Evolutionary conservation across 2,113 vertebrate species (phyloP).

Genomic region (Heterocephalus glaber): DNA sequence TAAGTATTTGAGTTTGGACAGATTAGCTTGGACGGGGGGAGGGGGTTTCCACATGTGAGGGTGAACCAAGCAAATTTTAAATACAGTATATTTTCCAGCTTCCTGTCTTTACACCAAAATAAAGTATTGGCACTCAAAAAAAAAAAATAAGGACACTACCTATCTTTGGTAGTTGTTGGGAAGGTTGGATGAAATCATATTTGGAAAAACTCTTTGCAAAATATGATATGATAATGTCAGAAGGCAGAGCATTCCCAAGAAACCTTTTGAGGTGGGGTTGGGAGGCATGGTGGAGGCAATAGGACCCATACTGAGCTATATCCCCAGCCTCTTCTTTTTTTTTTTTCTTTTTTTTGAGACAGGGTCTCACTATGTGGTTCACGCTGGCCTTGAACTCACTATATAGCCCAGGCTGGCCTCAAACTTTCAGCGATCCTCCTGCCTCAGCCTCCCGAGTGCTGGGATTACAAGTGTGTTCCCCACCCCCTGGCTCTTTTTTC

Average conservation of each 20-base stretch:
- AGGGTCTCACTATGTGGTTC: background rate
- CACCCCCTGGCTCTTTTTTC: background rate
- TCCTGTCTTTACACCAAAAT: too few species aligned
- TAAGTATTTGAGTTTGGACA: too few species aligned
- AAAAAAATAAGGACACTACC: background rate
- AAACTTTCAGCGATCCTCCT: background rate
- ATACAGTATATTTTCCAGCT: too few species aligned
- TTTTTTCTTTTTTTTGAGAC: background rate
- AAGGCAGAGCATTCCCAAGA: background rate
- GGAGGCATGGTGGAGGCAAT: background rate
- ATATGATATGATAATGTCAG: background rate
- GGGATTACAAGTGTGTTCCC: background rate
- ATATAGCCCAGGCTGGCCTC: background rate
- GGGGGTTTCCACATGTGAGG: too few species aligned
- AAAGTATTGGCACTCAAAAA: too few species aligned
- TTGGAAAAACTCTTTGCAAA: conserved; percentile 1
- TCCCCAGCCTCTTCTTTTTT: background rate
- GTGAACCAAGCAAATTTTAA: too few species aligned
- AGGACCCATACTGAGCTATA: background rate
- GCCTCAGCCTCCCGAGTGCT: background rate
- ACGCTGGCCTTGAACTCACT: background rate
- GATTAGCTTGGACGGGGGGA: too few species aligned
- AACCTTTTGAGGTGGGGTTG: background rate
- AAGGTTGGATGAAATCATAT: background rate
- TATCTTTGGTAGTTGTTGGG: background rate